A percentile compares a stretch with the other conserved stretches of the same genome.
Conservation (phyloP, 2,113 vertebrate genomes). For the Coreoperca whiteheadi region DNA sequence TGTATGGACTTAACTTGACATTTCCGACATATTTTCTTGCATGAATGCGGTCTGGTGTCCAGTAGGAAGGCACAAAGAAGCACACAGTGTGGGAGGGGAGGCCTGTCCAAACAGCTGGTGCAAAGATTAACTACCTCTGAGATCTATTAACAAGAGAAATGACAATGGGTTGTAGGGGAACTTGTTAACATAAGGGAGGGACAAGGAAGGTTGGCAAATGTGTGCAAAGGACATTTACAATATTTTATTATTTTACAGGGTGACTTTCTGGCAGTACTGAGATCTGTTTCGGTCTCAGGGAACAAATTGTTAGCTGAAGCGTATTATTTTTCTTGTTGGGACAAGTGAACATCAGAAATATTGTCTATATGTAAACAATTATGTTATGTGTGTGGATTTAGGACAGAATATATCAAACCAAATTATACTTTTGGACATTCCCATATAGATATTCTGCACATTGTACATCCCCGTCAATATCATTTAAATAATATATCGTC, state of each 20-base stretch:
- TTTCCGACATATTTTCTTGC: slow-evolving; percentile 44
- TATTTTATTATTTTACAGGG: slow-evolving; percentile 42
- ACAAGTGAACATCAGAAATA: neutral
- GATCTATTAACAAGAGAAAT: slow-evolving; percentile 52
- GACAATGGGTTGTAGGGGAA: slow-evolving; percentile 28
- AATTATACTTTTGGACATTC: neutral
- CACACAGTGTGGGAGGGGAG: slow-evolving; percentile 23
- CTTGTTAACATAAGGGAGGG: slow-evolving; percentile 33
- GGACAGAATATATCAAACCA: neutral
- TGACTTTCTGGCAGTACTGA: slow-evolving; percentile 27
- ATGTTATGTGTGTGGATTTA: neutral
- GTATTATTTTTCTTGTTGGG: slow-evolving; percentile 12
- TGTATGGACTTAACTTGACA: slow-evolving; percentile 45
- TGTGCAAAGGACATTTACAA: slow-evolving; percentile 33
- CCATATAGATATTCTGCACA: too few species aligned
- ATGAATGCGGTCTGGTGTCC: slow-evolving; percentile 30
- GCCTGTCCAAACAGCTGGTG: slow-evolving; percentile 58
- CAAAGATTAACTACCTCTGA: slow-evolving; percentile 61
- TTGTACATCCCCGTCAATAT: too few species aligned
- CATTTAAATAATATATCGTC: too few species aligned
- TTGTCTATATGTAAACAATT: neutral
- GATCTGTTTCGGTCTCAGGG: slow-evolving; percentile 20
- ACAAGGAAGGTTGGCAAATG: slow-evolving; percentile 13
- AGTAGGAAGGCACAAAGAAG: slow-evolving; percentile 41
- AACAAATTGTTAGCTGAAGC: slow-evolving; percentile 14